Evolutionary conservation across 2,888 invertebrate genomes (phyloP).

Genomic region (Hirtodrosophila cameraria): DNA sequence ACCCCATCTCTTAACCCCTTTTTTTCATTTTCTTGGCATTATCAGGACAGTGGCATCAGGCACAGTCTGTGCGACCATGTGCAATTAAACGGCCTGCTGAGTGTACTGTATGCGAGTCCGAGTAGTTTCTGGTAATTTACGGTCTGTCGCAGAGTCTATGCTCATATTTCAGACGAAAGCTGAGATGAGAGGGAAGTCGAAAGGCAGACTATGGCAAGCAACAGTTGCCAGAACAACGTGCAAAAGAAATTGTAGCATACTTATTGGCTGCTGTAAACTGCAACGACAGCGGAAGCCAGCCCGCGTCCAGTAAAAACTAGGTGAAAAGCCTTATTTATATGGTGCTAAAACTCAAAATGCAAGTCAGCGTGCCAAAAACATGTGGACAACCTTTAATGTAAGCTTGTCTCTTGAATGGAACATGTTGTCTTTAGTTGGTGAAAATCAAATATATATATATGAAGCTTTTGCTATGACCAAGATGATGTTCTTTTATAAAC

Average conservation of each 20-base stretch:
- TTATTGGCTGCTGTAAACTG: constrained; percentile 40
- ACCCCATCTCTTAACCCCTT: constrained; percentile 10
- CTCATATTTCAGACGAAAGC: constrained; percentile 37
- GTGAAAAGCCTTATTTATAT: constrained; percentile 67
- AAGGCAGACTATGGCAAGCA: constrained; percentile 29
- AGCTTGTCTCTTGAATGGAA: constrained; percentile 3
- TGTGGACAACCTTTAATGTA: background rate
- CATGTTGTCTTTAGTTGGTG: constrained; percentile 2
- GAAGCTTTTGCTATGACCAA: too few species aligned
- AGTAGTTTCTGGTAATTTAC: constrained; percentile 59
- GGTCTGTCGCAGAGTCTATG: constrained; percentile 63
- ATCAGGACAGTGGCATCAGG: constrained; percentile 64
- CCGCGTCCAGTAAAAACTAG: constrained; percentile 53
- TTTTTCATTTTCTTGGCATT: constrained; percentile 27
- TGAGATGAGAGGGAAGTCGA: too few species aligned
- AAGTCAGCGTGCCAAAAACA: constrained; percentile 48
- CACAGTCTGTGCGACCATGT: background rate
- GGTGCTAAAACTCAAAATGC: constrained; percentile 46
- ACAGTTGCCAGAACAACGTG: constrained; percentile 40
- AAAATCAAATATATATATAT: too few species aligned
- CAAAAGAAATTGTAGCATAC: constrained; percentile 39
- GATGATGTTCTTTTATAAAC: too few species aligned
- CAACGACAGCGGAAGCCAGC: constrained; percentile 47
- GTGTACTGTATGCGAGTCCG: background rate
- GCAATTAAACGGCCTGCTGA: constrained; percentile 58